A percentile compares a stretch with the other conserved stretches of the same genome.
phyloP scores from a whole-genome alignment of 2,888 invertebrate genomes.

The Tetragonisca angustula region DNA sequence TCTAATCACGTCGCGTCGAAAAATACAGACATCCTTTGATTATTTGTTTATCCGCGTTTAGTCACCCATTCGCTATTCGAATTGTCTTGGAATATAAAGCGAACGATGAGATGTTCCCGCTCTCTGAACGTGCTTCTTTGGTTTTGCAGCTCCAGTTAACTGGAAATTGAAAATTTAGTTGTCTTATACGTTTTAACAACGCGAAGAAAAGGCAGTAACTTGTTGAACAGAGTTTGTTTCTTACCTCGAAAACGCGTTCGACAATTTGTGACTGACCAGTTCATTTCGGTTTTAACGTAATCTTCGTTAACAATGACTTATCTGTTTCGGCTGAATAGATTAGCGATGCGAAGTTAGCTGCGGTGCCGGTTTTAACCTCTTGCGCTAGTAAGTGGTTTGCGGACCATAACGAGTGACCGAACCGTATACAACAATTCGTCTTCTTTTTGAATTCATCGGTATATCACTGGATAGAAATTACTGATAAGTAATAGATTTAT shows the following conservation, averaged over 20 bases:
- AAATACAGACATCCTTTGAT: conserved; percentile 11
- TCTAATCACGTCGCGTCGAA: conserved; percentile 26
- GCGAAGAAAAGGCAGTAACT: not conserved
- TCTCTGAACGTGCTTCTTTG: not conserved
- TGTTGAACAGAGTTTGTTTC: not conserved
- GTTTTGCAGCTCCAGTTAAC: too few species aligned
- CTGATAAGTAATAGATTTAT: too few species aligned
- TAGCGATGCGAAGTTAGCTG: not conserved
- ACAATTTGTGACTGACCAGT: not conserved
- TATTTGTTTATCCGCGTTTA: conserved; percentile 42
- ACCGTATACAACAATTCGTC: too few species aligned
- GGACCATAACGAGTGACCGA: too few species aligned
- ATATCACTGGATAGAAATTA: too few species aligned
- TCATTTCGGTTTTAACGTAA: not conserved
- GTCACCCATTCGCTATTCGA: conserved; percentile 17
- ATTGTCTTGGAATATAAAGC: conserved; percentile 28
- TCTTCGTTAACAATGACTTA: not conserved
- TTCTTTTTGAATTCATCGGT: too few species aligned
- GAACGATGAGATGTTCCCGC: conserved; percentile 8
- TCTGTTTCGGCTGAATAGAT: not conserved
- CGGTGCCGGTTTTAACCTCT: too few species aligned
- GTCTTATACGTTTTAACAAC: not conserved
- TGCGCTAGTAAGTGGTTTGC: too few species aligned
- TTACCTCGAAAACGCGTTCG: not conserved
- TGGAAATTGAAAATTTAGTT: not conserved